Evolutionary conservation across 2,797 vertebrate genomes (phyloP).

Genomic region (Microcaecilia unicolor): DNA sequence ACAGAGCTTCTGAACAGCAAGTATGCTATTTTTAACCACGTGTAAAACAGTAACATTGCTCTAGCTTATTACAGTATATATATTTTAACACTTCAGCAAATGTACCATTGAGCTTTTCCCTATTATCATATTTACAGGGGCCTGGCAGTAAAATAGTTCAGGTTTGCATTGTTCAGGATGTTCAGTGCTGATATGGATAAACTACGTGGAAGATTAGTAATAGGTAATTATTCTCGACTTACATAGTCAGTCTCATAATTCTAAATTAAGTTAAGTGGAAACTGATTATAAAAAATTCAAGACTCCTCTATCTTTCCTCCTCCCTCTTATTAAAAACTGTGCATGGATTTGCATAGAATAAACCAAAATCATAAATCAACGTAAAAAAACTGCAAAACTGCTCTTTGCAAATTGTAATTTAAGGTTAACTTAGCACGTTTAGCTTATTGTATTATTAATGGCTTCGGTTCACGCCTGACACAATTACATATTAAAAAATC

Average conservation of each 20-base stretch:
- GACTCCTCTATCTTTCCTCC: conserved; percentile 68
- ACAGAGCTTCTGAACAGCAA: conserved; percentile 43
- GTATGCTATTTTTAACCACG: conserved; percentile 46
- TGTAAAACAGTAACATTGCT: conserved; percentile 50
- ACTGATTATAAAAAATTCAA: conserved; percentile 93
- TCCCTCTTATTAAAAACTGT: conserved; percentile 74
- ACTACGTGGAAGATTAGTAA: conserved; percentile 80
- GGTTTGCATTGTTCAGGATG: conserved; percentile 58
- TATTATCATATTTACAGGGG: conserved; percentile 68
- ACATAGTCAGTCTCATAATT: conserved; percentile 88
- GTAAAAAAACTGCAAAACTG: conserved; percentile 68
- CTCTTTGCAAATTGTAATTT: conserved; percentile 88
- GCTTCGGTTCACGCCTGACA: conserved; percentile 61
- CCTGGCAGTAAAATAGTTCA: conserved; percentile 59
- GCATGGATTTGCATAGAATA: conserved; percentile 90
- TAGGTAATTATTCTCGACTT: conserved; percentile 93
- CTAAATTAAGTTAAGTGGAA: conserved; percentile 90
- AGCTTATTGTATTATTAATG: conserved; percentile 72
- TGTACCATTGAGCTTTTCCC: conserved; percentile 49
- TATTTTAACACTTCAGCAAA: conserved; percentile 63
- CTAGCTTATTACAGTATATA: conserved; percentile 53
- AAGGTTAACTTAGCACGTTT: conserved; percentile 85
- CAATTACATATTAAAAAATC: conserved; percentile 63
- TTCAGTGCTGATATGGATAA: conserved; percentile 62
- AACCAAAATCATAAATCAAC: conserved; percentile 95